Base-by-base conservation (phyloP, 2,888 invertebrate species). In the Thymelicus sylvestris region DNA sequence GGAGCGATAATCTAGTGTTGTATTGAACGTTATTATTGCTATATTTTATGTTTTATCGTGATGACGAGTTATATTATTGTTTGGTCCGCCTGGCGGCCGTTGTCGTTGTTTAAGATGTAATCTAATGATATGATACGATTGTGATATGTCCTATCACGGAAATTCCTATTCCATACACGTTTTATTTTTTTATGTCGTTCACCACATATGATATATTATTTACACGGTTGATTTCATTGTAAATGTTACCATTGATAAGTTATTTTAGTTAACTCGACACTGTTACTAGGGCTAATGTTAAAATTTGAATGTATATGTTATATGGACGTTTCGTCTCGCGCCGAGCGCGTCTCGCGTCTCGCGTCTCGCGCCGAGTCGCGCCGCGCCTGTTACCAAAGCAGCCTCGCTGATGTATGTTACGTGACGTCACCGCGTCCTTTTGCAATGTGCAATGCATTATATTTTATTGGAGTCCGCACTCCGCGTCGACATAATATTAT, bases 221-320 rank as follows among this genome's bases (percentile, higher is more conserved):
- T 85, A 85, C 85, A 86, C 83, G 79, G 82, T 86, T 86, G 81
- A 83, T 83, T 86, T 91, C 91, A 90, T 90, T 91, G 91, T 92
- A 90, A 90, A 91, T 91, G 92, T 93, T 92, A 92, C 92, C 93
- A 92, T 92, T 91, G 86, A 85, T 92, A 90, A 90, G 92, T 91
- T 91, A 91, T 89, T 86, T 85, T 85, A 80, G 85, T 88, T 88
- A 85, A 74, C 65, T 75, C 66, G 74, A 73, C 66, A 52, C 73
- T 66, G 57, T 69, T 68, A 38, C 48, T 74, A 73, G 74, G 67
- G 73, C 61, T 76, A 72, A 52, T 73, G 62, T 55, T 64, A 48
- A 69, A 63, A 69, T 69, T 63, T 57, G 67, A 69, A 69, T 63
- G 15, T 55, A 52, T 64, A 65, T 48, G 66, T 76, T 64, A 65